Base-by-base conservation (phyloP, 2,113 vertebrate species). In the Camelus bactrianus region DNA sequence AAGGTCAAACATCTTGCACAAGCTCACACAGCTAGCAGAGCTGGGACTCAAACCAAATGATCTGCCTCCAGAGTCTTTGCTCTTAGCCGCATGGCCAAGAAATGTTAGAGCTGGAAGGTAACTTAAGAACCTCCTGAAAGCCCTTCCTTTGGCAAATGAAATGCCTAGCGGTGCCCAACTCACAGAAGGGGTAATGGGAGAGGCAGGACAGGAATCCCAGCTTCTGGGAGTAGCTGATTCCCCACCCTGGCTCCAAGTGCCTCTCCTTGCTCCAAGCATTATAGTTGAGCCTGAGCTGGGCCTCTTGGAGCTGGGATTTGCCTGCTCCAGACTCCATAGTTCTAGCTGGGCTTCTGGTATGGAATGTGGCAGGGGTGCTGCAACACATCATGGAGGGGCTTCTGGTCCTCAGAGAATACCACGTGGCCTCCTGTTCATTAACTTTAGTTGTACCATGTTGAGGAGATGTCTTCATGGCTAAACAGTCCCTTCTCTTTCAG, bases 341-440 rank as follows among this genome's bases (percentile, higher is more conserved):
- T 92, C 54, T 11, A 8, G 46, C 42, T 67, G 19, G 35, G 48
- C 7, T 72, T 13, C 42, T 62, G 24, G 14, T 50, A 6, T 54
- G 15, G 38, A 72, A 69, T 3, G 24, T 30, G n/a, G 35, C 46
- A 73, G 69, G 35, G 16, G 70, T 38, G 30, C 28, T 12, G 28
- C 92, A 13, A 35, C 54, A 72, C 0, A 3, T 73, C 84, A 3
- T 35, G 69, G 17, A 67, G 10, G 22, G 35, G 30, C 46, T 84
- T 85, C n/a, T 4, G 9, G n/a, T 69, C 32, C n/a, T 94, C 72
- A 72, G 70, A 83, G 19, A 88, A 20, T 24, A 79, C 32, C 5
- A n/a, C n/a, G 56, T 67, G 60, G 48, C 58, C 65, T 93, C 52
- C 22, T 80, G 85, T 87, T 67, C 56, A 88, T 87, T 83, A 84